A percentile compares a stretch with the other conserved stretches of the same genome.
phyloP scores from a whole-genome alignment of 2,797 vertebrate genomes.

The Cyclura pinguis region DNA sequence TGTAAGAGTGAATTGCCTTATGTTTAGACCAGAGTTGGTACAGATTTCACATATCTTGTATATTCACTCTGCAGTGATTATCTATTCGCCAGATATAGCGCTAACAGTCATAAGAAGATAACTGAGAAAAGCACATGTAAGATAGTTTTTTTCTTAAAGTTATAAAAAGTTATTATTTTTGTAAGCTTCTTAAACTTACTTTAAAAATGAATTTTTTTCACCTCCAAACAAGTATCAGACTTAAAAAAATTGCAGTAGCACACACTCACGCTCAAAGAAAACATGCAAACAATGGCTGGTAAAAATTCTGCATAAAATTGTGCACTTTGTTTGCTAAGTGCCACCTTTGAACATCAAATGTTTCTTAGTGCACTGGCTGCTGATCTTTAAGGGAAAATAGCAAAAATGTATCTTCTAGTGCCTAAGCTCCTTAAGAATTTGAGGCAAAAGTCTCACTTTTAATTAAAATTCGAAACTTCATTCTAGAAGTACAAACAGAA shows the following conservation, averaged over 20 bases:
- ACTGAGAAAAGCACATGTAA: conserved; percentile 70
- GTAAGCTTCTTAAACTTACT: conserved; percentile 77
- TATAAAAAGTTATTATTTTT: conserved; percentile 79
- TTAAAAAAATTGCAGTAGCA: conserved; percentile 78
- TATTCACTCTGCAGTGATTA: conserved; percentile 78
- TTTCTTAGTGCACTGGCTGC: conserved; percentile 78
- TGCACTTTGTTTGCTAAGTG: conserved; percentile 67
- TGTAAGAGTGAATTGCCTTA: conserved; percentile 63
- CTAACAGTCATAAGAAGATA: conserved; percentile 75
- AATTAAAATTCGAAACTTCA: conserved; percentile 70
- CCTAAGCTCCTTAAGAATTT: conserved; percentile 64
- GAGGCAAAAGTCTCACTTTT: conserved; percentile 68
- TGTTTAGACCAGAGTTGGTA: conserved; percentile 76
- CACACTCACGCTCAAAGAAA: conserved; percentile 79
- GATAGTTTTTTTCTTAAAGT: conserved; percentile 74
- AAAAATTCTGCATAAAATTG: conserved; percentile 79
- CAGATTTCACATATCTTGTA: conserved; percentile 62
- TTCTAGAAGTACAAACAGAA: conserved; percentile 75
- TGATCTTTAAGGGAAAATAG: conserved; percentile 74
- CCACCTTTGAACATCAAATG: conserved; percentile 66
- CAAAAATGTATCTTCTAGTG: conserved; percentile 70
- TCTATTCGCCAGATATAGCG: conserved; percentile 74
- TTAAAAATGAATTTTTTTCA: conserved; percentile 79
- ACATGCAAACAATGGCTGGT: conserved; percentile 80
- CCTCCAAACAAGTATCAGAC: conserved; percentile 76